Conservation (phyloP, 1,140 invertebrate genomes). For the Sminthurinus signatus region DNA sequence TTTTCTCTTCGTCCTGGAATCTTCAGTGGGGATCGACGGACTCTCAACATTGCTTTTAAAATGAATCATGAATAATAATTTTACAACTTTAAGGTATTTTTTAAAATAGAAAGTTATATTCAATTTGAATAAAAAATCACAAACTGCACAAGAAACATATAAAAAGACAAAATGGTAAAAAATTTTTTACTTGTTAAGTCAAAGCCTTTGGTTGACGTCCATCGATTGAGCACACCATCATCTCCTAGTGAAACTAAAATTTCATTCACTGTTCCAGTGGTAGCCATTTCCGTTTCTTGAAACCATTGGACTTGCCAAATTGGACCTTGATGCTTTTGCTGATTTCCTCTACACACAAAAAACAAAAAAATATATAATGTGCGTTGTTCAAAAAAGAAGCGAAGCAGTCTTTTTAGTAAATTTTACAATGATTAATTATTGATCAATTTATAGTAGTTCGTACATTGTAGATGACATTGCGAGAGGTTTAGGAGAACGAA, state of each 20-base stretch:
- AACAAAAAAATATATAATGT: too few relatives aligned
- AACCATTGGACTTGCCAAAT: slow-evolving; percentile 38
- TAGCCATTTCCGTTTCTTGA: slow-evolving; percentile 26
- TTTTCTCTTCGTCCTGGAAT: slow-evolving; percentile 35
- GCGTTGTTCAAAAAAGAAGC: too few relatives aligned
- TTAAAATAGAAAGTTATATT: neutral
- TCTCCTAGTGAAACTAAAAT: slow-evolving; percentile 32
- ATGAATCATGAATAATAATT: neutral
- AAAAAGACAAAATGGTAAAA: too few relatives aligned
- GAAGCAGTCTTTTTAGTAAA: too few relatives aligned
- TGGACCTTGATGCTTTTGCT: slow-evolving; percentile 30
- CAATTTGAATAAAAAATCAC: too few relatives aligned
- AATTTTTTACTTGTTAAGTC: slow-evolving; percentile 29
- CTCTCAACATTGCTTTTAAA: slow-evolving; percentile 28
- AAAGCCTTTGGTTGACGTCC: slow-evolving; percentile 32
- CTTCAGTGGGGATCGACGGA: slow-evolving; percentile 29
- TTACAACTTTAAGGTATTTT: neutral
- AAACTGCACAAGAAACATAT: too few relatives aligned
- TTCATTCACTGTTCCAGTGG: slow-evolving; percentile 22
- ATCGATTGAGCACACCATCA: slow-evolving; percentile 35
- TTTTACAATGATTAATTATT: neutral
- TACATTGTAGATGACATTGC: slow-evolving; percentile 22
- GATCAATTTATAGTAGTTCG: neutral
- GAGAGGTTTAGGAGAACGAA: slow-evolving; percentile 13
- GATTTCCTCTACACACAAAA: slow-evolving; percentile 8